A percentile compares a stretch with the other conserved stretches of the same genome.
These are phyloP conservation scores for Troides helena DNA, from an alignment of 2,888 invertebrate species.

Conservation along the genomic window DNA sequence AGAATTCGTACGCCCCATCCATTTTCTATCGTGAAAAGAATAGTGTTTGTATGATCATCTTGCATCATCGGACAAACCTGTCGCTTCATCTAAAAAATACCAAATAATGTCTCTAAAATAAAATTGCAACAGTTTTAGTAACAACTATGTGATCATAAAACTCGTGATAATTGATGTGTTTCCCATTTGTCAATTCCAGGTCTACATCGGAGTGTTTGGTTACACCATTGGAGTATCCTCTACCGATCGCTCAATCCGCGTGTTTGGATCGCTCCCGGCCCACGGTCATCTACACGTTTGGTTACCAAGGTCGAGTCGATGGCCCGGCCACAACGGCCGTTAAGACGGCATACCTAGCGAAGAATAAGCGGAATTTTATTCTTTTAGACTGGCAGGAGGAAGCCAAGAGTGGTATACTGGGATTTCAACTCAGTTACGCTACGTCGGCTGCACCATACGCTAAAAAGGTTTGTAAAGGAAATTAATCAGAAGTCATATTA, in stretches of 20 bases:
- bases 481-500: too few relatives aligned
- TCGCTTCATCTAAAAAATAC: too few relatives aligned
- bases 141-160: too few relatives aligned
- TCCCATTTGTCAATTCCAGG: constrained; percentile 39
- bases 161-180: too few relatives aligned
- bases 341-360: constrained; percentile 55
- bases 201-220: constrained; percentile 50
- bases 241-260: constrained; percentile 42
- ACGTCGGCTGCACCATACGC: constrained; percentile 66
- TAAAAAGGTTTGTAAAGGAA: constrained; percentile 47
- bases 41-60: too few relatives aligned
- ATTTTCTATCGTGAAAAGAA: too few relatives aligned
- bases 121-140: too few relatives aligned
- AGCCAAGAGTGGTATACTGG: constrained; percentile 58
- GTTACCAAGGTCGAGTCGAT: constrained; percentile 56
- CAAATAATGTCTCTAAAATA: too few relatives aligned
- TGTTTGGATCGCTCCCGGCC: constrained; percentile 56
- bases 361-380: constrained; percentile 63
- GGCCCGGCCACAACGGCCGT: constrained; percentile 69
- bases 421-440: constrained; percentile 60
- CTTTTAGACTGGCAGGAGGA: constrained; percentile 72
- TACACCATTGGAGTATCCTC: constrained; percentile 48
- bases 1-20: too few relatives aligned
- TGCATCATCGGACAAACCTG: too few relatives aligned
- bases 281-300: constrained; percentile 68